These are phyloP conservation scores for Cydia fagiglandana DNA, from an alignment of 1,140 invertebrate genomes.

Conservation along the genomic window DNA sequence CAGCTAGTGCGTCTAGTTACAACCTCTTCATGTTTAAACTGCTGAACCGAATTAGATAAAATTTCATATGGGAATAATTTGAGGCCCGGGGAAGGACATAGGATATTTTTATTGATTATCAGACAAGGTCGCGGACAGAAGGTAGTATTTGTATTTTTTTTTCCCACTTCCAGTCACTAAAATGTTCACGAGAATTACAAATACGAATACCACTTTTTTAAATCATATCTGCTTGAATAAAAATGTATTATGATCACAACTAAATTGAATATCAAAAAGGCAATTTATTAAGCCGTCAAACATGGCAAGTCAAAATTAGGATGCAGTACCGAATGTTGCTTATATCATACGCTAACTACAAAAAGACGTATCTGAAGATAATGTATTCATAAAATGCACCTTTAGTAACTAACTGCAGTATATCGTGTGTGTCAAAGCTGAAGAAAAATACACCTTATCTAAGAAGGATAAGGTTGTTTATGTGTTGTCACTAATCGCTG, in stretches of 20 bases:
- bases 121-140: too few relatives aligned
- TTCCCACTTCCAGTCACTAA: too few relatives aligned
- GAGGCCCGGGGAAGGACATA: too few relatives aligned
- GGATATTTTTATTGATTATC: too few relatives aligned
- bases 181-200: too few relatives aligned
- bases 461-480: neutral
- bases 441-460: neutral
- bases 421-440: neutral
- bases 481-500: neutral
- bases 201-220: neutral
- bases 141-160: too few relatives aligned
- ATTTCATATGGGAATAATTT: too few relatives aligned
- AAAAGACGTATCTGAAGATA: neutral
- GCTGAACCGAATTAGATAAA: too few relatives aligned
- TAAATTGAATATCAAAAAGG: neutral
- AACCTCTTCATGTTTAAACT: too few relatives aligned
- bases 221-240: neutral
- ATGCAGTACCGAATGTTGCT: neutral
- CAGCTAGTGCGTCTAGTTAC: too few relatives aligned
- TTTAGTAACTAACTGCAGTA: conserved; percentile 40
- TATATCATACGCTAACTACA: neutral
- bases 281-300: conserved; percentile 21
- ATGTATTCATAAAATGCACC: neutral
- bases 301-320: neutral
- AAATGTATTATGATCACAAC: neutral